Conservation (phyloP, 92 coral and sea anemone species). For the Heteractis magnifica region DNA sequence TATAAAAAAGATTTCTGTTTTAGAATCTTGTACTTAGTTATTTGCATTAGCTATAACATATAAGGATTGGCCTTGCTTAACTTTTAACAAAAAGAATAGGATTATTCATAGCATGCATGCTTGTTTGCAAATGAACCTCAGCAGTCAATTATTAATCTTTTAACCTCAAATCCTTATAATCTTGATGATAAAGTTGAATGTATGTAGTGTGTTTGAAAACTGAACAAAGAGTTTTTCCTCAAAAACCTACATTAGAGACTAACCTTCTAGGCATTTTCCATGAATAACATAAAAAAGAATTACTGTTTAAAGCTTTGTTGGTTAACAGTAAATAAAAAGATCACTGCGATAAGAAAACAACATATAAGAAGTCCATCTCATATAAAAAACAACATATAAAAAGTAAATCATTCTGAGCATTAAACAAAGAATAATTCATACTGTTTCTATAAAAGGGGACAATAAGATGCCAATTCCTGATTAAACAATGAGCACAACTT, state of each 20-base stretch:
- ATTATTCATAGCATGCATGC: not conserved
- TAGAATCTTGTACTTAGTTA: not conserved
- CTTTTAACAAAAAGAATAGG: not conserved
- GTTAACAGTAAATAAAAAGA: no score
- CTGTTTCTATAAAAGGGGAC: no score
- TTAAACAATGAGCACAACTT: not conserved
- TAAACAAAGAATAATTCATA: no score
- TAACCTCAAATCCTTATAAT: not conserved
- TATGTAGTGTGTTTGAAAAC: not conserved
- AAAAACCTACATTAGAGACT: not conserved
- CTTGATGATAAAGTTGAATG: slow-evolving; percentile 1
- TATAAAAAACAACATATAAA: no score
- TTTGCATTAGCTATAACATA: not conserved
- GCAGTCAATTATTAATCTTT: slow-evolving; percentile 4
- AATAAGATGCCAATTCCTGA: not conserved
- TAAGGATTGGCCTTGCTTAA: not conserved
- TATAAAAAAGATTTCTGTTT: not conserved
- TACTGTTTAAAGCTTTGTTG: no score
- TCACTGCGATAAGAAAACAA: no score
- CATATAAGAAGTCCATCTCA: no score
- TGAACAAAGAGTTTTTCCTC: not conserved
- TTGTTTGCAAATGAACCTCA: not conserved
- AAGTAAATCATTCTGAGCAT: no score
- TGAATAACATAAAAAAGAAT: no score
- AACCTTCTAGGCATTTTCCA: no score